Base-by-base conservation (phyloP, 2,888 invertebrate genomes). In the Diaperis boleti region DNA sequence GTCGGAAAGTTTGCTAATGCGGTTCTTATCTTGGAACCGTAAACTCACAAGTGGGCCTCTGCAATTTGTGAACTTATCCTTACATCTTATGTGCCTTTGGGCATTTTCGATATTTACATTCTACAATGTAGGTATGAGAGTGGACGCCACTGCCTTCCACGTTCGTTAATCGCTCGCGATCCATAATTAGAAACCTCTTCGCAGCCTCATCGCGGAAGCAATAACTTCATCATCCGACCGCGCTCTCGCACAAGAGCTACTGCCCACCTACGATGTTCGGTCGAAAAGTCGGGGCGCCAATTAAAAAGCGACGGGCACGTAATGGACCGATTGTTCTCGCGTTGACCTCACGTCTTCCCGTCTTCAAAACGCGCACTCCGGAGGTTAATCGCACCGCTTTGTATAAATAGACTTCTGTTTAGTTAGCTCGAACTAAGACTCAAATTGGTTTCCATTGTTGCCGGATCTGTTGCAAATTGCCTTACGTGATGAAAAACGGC, bases 401-500 rank as follows among this genome's bases (percentile, higher is more conserved):
- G 41, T 8, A 41, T 26, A 22, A 44, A 22, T 13, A 44, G 6
- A 44, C 39, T 18, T 50, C 15, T 42, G 10, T 55, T 55, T 20
- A 6, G 18, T 35, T 35, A 35, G 10, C 4, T 5, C 15, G 2
- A n/a, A 42, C 41, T n/a, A 42, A 20, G 15, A 26, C 47, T 17
- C 1, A 47, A 54, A 42, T 52, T 35, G 37, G 35, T 50, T 50
- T 50, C 17, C 41, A 31, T 31, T 41, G 54, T 42, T 41, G 31
- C 10, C 17, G 13, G 11, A 42, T 54, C 42, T 52, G 41, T 41
- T 42, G 29, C 41, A 39, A 54, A 54, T 54, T 17, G 42, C 39
- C 22, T n/a, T 52, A 37, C 52, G 50, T 52, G 37, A 37, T 52
- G 37, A 37, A 41, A 54, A 52, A 52, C 52, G 39, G 18, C 52